Conservation (phyloP, 2,797 vertebrate species). For the Onychomys torridus region DNA sequence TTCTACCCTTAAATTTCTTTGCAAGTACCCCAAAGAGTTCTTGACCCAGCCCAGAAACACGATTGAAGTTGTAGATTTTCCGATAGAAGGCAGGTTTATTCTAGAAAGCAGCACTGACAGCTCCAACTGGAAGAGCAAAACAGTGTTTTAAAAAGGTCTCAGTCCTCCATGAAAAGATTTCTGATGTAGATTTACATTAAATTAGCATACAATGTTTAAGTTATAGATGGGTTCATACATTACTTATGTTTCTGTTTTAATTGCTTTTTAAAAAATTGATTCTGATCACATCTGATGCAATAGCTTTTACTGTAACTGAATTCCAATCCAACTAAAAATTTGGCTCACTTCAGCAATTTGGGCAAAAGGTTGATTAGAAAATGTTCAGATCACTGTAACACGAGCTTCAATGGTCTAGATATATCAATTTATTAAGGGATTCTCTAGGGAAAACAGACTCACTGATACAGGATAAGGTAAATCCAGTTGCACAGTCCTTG, state of each 20-base stretch:
- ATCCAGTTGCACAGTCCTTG: too few species aligned
- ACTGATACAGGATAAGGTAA: too few species aligned
- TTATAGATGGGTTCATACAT: neutral
- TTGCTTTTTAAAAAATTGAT: constrained; percentile 41
- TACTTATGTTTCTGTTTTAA: constrained; percentile 62
- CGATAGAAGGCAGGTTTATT: neutral
- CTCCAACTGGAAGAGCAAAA: constrained; percentile 38
- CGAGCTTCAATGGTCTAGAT: too few species aligned
- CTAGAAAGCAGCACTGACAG: constrained; percentile 22
- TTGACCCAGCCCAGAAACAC: neutral
- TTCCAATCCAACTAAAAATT: constrained; percentile 27
- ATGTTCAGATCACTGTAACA: neutral
- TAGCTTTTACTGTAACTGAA: constrained; percentile 57
- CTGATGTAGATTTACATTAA: constrained; percentile 59
- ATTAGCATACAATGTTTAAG: constrained; percentile 57
- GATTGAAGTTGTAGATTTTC: constrained; percentile 28
- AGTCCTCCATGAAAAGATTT: neutral
- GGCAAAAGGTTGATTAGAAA: constrained; percentile 12
- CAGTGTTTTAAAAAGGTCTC: neutral
- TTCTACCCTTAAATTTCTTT: constrained; percentile 38
- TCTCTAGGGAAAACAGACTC: too few species aligned
- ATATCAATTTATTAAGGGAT: too few species aligned
- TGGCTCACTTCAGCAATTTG: neutral
- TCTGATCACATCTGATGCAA: constrained; percentile 52
- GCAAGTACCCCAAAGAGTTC: constrained; percentile 29